Evolutionary conservation across 2,888 invertebrate species (phyloP), one percentile per base, ranked within the genome.

Genomic region (Lydus trimaculatus): DNA sequence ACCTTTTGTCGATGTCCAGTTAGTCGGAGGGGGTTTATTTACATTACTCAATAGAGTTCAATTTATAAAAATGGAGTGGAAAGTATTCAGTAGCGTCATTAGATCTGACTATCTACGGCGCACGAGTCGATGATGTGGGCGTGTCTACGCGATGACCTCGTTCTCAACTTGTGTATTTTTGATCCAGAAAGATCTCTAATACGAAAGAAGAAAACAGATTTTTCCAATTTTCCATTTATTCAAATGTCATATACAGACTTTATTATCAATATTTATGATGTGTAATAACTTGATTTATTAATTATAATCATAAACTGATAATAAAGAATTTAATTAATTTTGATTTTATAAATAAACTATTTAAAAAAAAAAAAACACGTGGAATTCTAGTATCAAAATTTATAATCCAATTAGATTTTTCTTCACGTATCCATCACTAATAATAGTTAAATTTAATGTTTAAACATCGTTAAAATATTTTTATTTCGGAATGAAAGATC

Each of bases 381-480:
- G 43, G 17, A 43, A 43, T 43, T 43, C n/a, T 17, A 25, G 25
- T 9, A 56, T 25, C 1, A 56, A 56, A 56, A 15, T 56, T 25
- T 13, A 23, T 56, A 56, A 13, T 20, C 4, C 20, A 20, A 20
- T 56, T 56, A 20, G 9, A 25, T 56, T 15, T 56, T 13, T 56
- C 56, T 23, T 56, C 56, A 56, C 56, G 11, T 56, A 15, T 15
- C 56, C 4, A 56, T 25, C 13, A 56, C 56, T 56, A 56, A 56
- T 56, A 56, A 56, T 56, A 56, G 25, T 56, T 15, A 56, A 56
- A 56, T 56, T 56, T 56, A 25, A 25, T 25, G 56, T 56, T 5
- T 56, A 23, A 56, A 56, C 56, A 56, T 13, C 25, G 23, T 56
- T 56, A 25, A 56, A 20, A 17, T 20, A 48, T 56, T 56, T 56